Evolutionary conservation across 2,113 vertebrate species (phyloP), one percentile per base, ranked within the genome.

Genomic region (Nasalis larvatus): DNA sequence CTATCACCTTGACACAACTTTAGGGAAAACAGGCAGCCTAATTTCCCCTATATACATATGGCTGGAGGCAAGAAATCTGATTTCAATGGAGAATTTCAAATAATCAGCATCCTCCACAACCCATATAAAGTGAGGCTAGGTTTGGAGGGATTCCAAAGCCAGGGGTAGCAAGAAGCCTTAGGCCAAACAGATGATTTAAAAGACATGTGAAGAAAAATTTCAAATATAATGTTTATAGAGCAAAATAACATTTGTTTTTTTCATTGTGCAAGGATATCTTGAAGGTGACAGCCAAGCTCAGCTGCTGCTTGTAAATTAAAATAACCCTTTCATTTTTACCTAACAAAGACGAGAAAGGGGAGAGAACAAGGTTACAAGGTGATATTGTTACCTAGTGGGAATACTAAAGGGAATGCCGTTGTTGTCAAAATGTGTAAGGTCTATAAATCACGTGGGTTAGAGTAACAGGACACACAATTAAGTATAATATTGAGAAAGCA

Each of bases 251-350:
- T 96, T 97, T 97, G 54, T 93, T 97, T 97, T 94, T 91, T 80
- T 95, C 89, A 85, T 49, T 63, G 14, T 78, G 30, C 58, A 90
- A 96, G 78, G 63, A 60, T 85, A 86, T 40, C n/a, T 82, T 97
- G 86, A 96, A 97, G 92, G 87, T 90, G 86, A 96, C 13, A 97
- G 87, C 37, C 68, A 89, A 76, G 66, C 58, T 97, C 58, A 69
- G 90, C 56, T 90, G 52, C 84, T 88, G 21, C 84, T 94, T 97
- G 16, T 90, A 96, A 95, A 90, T 97, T 95, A 96, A 97, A 94
- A 95, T 56, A 92, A 85, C 58, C 82, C 63, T 94, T 94, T 84
- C 86, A 84, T 87, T 97, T 96, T 93, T 73, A 86, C 58, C 69
- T 86, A 85, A 97, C 95, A 90, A 94, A 97, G 60, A 63, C 17